Evolutionary conservation across 2,888 invertebrate genomes (phyloP).

Genomic region (Ophion ventricosus): DNA sequence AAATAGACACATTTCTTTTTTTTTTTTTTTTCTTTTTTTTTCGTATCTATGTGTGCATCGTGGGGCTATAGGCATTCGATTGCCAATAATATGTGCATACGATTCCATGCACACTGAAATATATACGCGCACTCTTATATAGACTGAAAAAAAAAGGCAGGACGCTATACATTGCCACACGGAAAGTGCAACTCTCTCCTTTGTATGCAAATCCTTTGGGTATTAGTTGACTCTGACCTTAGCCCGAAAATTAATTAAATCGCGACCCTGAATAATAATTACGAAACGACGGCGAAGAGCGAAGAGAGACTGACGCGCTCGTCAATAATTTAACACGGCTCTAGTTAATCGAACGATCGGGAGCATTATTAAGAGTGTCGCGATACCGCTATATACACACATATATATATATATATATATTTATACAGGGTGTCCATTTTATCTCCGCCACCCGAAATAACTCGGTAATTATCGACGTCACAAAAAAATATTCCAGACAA

Average conservation of each 20-base stretch:
- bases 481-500: no score
- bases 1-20: slow-evolving; percentile 15
- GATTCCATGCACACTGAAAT: not conserved
- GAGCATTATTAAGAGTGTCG: slow-evolving; percentile 26
- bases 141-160: slow-evolving; percentile 41
- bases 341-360: slow-evolving; percentile 22
- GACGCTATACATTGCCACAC: slow-evolving; percentile 55
- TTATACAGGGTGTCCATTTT: no score
- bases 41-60: not conserved
- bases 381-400: not conserved
- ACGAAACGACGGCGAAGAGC: not conserved
- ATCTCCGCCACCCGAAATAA: no score
- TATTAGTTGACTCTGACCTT: slow-evolving; percentile 70
- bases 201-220: slow-evolving; percentile 67
- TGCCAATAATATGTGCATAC: not conserved
- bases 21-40: slow-evolving; percentile 14
- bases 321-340: slow-evolving; percentile 44
- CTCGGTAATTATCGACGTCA: no score
- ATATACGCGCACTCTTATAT: not conserved
- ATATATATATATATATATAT: slow-evolving; percentile 2
- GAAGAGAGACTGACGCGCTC: not conserved
- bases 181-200: slow-evolving; percentile 66
- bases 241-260: slow-evolving; percentile 68
- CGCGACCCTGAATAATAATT: slow-evolving; percentile 61
- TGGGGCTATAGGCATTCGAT: not conserved